These are phyloP conservation scores for Parascotia fuliginaria DNA, from an alignment of 2,888 invertebrate species.

Conservation along the genomic window DNA sequence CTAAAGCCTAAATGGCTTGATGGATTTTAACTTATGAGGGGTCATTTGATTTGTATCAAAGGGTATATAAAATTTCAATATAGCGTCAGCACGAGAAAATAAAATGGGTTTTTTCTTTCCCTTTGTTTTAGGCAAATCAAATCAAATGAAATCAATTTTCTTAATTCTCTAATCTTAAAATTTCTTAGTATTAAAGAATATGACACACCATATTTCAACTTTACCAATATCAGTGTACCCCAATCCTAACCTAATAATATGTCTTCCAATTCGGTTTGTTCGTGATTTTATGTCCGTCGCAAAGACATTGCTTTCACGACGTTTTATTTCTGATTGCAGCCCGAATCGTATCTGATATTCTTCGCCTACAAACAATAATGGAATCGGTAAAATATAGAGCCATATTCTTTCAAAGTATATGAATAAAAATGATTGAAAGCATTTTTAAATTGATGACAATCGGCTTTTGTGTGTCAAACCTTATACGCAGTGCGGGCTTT, in stretches of 20 bases:
- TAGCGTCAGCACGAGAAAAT: too few species aligned
- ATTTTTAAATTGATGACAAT: neutral
- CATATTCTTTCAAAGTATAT: constrained; percentile 10
- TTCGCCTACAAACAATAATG: constrained; percentile 4
- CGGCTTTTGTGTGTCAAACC: neutral
- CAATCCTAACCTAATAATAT: neutral
- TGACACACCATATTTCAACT: neutral
- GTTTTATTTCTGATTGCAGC: constrained; percentile 2
- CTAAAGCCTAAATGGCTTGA: too few species aligned
- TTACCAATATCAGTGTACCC: neutral
- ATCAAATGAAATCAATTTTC: too few species aligned
- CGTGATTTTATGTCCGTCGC: constrained; percentile 7
- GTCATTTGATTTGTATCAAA: too few species aligned
- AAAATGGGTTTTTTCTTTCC: too few species aligned
- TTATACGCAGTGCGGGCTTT: neutral
- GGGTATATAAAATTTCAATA: too few species aligned
- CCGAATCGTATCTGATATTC: constrained; percentile 1
- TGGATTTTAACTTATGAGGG: too few species aligned
- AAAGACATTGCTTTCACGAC: constrained; percentile 3
- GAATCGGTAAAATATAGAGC: constrained; percentile 1
- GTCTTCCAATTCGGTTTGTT: constrained; percentile 1
- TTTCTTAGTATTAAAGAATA: too few species aligned
- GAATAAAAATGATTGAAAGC: neutral
- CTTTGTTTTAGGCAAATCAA: too few species aligned
- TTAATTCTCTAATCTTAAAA: too few species aligned